phyloP scores from a whole-genome alignment of 2,888 invertebrate species.

The Drosophila neoperkinsi region DNA sequence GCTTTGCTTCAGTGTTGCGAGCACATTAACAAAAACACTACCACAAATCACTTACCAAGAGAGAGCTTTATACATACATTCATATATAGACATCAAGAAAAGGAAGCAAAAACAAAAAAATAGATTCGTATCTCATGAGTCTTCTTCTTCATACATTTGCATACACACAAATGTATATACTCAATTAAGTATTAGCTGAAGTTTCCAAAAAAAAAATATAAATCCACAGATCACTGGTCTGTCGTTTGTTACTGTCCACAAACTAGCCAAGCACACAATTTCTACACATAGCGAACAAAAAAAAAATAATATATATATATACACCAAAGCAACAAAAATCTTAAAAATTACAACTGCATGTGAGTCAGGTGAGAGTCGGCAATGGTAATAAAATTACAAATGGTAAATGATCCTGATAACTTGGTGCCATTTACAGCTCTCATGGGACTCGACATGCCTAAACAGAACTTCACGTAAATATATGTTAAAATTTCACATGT shows the following conservation, averaged over 20 bases:
- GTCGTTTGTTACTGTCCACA: conserved; percentile 72
- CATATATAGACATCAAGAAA: conserved; percentile 39
- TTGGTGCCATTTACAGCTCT: conserved; percentile 2
- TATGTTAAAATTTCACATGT: conserved; percentile 48
- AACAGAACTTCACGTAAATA: conserved; percentile 46
- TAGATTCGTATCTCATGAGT: conserved; percentile 14
- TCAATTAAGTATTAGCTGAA: conserved; percentile 47
- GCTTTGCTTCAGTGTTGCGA: conserved; percentile 70
- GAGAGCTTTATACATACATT: conserved; percentile 69
- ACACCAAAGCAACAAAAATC: conserved; percentile 57
- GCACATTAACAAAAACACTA: conserved; percentile 40
- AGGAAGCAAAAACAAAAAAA: neutral
- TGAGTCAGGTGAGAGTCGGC: conserved; percentile 23
- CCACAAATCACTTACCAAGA: conserved; percentile 60
- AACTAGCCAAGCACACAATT: conserved; percentile 80
- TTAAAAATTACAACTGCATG: conserved; percentile 72
- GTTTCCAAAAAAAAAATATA: conserved; percentile 14
- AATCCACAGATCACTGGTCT: conserved; percentile 34
- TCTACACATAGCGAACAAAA: conserved; percentile 41
- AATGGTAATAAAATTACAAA: conserved; percentile 9
- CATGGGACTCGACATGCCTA: conserved; percentile 29
- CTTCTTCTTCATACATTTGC: conserved; percentile 21
- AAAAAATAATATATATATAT: conserved; percentile 13
- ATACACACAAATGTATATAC: conserved; percentile 22
- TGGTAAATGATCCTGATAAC: neutral